These are phyloP conservation scores for Leptinotarsa defecta DNA, from an alignment of 1,140 invertebrate species.

Conservation along the genomic window DNA sequence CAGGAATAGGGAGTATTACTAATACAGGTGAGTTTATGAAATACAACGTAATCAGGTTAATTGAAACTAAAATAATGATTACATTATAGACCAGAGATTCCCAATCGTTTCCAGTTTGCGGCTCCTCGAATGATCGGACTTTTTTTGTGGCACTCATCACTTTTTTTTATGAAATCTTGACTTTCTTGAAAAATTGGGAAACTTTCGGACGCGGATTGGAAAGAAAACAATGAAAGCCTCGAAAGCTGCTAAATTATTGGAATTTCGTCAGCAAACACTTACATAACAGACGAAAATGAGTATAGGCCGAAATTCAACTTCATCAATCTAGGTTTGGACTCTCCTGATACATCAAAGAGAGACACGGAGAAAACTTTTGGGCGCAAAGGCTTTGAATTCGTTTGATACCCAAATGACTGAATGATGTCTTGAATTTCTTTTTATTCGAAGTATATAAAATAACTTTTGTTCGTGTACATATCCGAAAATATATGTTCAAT, in stretches of 20 bases:
- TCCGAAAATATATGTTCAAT: no score
- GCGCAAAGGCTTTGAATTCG: slow-evolving; percentile 73
- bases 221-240: slow-evolving; percentile 50
- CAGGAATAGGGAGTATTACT: background rate
- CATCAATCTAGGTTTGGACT: slow-evolving; percentile 61
- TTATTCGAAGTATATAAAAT: no score
- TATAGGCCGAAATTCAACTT: slow-evolving; percentile 70
- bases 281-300: slow-evolving; percentile 72
- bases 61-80: no score
- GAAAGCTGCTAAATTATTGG: no score
- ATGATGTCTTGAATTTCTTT: background rate
- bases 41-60: no score
- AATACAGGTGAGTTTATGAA: background rate
- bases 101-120: no score
- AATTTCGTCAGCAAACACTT: slow-evolving; percentile 57
- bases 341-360: slow-evolving; percentile 64
- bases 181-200: no score
- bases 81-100: no score
- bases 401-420: slow-evolving; percentile 62
- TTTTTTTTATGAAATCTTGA: no score
- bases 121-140: no score
- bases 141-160: no score
- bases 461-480: no score
- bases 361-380: slow-evolving; percentile 66
- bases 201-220: slow-evolving; percentile 40